These are phyloP conservation scores for Muraenolepis orangiensis DNA, from an alignment of 2,797 vertebrate genomes.

Conservation along the genomic window DNA sequence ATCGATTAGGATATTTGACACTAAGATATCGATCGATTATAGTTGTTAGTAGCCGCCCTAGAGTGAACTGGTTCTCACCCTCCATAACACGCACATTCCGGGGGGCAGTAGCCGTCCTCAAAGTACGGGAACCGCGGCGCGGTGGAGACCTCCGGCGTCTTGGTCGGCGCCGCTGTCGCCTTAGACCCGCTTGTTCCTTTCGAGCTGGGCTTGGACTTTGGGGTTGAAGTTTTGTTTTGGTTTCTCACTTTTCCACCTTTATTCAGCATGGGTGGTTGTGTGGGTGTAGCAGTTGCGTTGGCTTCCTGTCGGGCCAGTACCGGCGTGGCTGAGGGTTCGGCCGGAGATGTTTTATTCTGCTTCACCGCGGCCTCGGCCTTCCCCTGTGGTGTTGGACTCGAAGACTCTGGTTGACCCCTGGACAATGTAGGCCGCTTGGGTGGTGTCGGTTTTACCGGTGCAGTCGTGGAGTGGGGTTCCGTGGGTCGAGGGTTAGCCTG, in stretches of 20 bases:
- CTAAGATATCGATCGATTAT: neutral
- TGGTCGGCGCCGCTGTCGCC: conserved; percentile 48
- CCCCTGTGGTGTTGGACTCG: conserved; percentile 18
- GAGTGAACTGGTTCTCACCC: conserved; percentile 41
- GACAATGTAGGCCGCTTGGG: neutral
- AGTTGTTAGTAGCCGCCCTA: neutral
- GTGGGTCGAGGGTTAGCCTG: conserved; percentile 4
- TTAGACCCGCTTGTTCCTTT: conserved; percentile 31
- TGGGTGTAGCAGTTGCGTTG: conserved; percentile 10
- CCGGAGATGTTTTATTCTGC: conserved; percentile 28
- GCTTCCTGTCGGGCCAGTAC: neutral
- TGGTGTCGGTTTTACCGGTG: neutral
- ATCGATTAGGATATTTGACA: no score
- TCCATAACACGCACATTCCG: conserved; percentile 66
- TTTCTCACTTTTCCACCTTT: conserved; percentile 36
- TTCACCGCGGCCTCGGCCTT: conserved; percentile 13
- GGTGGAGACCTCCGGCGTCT: conserved; percentile 16
- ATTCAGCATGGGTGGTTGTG: conserved; percentile 23
- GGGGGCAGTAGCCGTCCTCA: conserved; percentile 63
- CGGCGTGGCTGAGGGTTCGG: conserved; percentile 17
- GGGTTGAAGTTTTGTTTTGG: conserved; percentile 5
- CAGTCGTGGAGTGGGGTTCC: conserved; percentile 14
- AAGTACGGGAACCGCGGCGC: conserved; percentile 58
- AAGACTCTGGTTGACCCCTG: conserved; percentile 1
- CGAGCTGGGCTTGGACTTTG: neutral